These are phyloP conservation scores for Phoenicopterus ruber DNA, from an alignment of 2,113 vertebrate genomes.

Conservation along the genomic window DNA sequence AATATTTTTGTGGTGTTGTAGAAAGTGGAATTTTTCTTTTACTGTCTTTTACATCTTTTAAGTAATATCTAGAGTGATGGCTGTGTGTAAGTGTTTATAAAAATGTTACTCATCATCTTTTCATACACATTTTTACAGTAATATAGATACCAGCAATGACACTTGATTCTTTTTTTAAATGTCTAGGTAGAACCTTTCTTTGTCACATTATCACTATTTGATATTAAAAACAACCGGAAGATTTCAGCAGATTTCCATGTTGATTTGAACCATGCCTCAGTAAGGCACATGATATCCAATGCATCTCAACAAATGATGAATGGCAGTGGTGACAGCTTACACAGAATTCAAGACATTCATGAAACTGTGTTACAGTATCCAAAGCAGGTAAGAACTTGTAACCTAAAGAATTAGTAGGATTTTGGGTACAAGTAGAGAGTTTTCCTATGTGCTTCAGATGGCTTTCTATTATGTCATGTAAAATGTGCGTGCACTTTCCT, in stretches of 20 bases:
- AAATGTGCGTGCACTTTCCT: not conserved
- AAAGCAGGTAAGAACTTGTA: conserved; percentile 80
- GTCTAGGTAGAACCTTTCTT: conserved; percentile 96
- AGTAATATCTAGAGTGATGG: not conserved
- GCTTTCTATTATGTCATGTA: not conserved
- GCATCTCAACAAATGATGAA: conserved; percentile 77
- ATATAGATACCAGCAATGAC: not conserved
- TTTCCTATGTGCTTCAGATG: accelerated
- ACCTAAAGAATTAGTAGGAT: not conserved
- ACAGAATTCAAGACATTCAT: conserved; percentile 74
- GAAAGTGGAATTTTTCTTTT: not conserved
- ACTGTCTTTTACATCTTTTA: not conserved
- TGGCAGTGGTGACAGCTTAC: conserved; percentile 78
- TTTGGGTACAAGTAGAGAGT: not conserved
- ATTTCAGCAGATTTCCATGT: conserved; percentile 97
- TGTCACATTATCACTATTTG: conserved; percentile 91
- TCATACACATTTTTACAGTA: not conserved
- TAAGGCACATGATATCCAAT: conserved; percentile 84
- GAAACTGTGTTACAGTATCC: conserved; percentile 87
- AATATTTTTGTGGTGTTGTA: not conserved
- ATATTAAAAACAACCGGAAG: conserved; percentile 90
- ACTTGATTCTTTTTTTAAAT: not conserved
- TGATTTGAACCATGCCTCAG: conserved; percentile 91
- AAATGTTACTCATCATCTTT: not conserved
- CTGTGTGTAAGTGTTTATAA: not conserved